These are phyloP conservation scores for Dendroctonus valens DNA, from an alignment of 1,140 invertebrate species.

Conservation along the genomic window DNA sequence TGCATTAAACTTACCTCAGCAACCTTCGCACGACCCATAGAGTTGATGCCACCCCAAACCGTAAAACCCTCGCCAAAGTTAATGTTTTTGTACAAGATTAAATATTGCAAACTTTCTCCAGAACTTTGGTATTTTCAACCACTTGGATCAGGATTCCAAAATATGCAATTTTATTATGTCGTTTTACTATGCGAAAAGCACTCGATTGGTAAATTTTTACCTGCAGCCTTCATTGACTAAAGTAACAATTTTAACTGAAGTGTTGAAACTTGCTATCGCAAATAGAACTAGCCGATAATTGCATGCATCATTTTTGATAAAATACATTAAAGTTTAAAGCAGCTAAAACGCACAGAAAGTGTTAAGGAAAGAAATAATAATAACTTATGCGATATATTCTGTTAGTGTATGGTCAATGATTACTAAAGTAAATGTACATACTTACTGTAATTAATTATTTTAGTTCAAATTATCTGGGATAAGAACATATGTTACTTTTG, in stretches of 20 bases:
- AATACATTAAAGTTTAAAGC: no score
- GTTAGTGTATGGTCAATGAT: no score
- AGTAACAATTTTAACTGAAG: constrained; percentile 14
- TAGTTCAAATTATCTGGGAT: no score
- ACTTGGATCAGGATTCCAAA: constrained; percentile 25
- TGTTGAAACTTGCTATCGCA: not conserved
- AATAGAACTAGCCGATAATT: no score
- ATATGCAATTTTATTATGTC: constrained; percentile 25
- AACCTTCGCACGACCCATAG: constrained; percentile 8
- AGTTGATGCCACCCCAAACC: constrained; percentile 45
- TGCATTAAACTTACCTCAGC: constrained; percentile 29
- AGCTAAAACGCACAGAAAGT: no score
- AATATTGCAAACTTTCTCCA: constrained; percentile 40
- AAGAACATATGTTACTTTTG: no score
- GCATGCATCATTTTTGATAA: no score
- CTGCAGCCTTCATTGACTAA: constrained; percentile 6
- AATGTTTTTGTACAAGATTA: constrained; percentile 36
- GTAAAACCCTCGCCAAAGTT: constrained; percentile 44
- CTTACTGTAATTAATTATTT: no score
- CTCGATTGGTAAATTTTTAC: constrained; percentile 19
- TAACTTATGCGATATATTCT: no score
- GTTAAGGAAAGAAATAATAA: no score
- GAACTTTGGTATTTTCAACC: constrained; percentile 38
- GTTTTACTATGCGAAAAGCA: constrained; percentile 27
- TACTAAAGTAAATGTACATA: no score